Base-by-base conservation (phyloP, 2,113 vertebrate species). In the Murina feae region DNA sequence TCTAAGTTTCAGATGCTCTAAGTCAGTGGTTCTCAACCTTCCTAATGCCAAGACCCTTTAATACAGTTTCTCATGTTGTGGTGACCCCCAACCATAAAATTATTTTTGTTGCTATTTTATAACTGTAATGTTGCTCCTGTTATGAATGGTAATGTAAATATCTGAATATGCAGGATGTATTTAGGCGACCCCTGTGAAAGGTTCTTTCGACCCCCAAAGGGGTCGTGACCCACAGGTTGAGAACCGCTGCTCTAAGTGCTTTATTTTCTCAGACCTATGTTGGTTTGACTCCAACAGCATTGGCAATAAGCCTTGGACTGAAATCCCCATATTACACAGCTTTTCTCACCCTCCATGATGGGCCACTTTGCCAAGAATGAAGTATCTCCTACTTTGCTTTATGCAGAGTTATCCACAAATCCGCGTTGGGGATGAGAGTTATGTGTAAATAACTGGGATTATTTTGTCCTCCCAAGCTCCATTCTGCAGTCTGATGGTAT, bases 401-500 rank as follows among this genome's bases (percentile, higher is more conserved):
- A 79, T 95, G 4, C 9, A 90, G 53, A 76, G 66, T 81, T 47
- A 80, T 90, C 20, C 72, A 51, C 14, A 68, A 49, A 30, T 86
- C 91, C 65, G 0, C 65, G 11, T 63, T 71, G 84, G 35, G 21
- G 4, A 7, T 53, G 66, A 86, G 42, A 91, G 0, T 82, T 90
- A 37, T 4, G 21, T 76, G 55, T 78, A 79, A 93, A 74, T 75
- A 84, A 72, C 30, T 94, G 85, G 60, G 93, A 90, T 72, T 83
- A 72, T 74, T 94, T 44, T 87, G 55, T 78, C 47, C 30, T 89
- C 87, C 16, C 87, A 58, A 87, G 84, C 32, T 89, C 86, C 96
- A 25, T 95, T 96, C 96, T 83, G 23, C 28, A 84, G 69, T 79
- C 51, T 20, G 30, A 82, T 93, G 82, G 51, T 88, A 68, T 68